Percentiles rank a stretch among this genome's conserved stretches.
Conservation (phyloP, 2,113 vertebrate species). For the Micromys minutus region DNA sequence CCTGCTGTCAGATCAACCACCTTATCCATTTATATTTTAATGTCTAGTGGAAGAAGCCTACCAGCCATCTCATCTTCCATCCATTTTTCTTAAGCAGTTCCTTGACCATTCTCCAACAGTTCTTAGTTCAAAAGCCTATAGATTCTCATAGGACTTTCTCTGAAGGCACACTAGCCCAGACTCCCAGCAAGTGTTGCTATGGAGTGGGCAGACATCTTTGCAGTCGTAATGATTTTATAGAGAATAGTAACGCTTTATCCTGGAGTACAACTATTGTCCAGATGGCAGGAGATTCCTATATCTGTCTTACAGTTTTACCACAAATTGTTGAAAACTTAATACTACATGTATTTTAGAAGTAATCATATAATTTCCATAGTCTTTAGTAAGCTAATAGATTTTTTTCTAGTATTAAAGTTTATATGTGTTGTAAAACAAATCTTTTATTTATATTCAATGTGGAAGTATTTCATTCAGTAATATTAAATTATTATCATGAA, state of each 20-base stretch:
- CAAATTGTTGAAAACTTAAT: slow-evolving; percentile 33
- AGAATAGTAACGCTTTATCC: not conserved
- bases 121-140: not conserved
- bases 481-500: slow-evolving; percentile 40
- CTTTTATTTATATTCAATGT: slow-evolving; percentile 28
- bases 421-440: not conserved
- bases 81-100: not conserved
- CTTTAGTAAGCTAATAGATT: slow-evolving; percentile 22
- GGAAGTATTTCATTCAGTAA: slow-evolving; percentile 34
- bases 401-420: slow-evolving; percentile 37
- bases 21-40: not conserved
- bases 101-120: not conserved
- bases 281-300: not conserved
- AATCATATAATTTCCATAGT: not conserved
- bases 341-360: slow-evolving; percentile 2
- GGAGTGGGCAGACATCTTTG: not conserved
- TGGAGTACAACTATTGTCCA: not conserved
- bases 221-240: not conserved
- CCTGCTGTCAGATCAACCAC: not conserved
- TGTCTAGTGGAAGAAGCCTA: not conserved
- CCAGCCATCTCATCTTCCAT: not conserved
- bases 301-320: slow-evolving; percentile 8
- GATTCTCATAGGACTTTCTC: not conserved
- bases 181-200: not conserved
- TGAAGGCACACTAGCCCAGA: not conserved